These are phyloP conservation scores for Trichomycterus rosablanca DNA, from an alignment of 2,113 vertebrate species.

Conservation along the genomic window DNA sequence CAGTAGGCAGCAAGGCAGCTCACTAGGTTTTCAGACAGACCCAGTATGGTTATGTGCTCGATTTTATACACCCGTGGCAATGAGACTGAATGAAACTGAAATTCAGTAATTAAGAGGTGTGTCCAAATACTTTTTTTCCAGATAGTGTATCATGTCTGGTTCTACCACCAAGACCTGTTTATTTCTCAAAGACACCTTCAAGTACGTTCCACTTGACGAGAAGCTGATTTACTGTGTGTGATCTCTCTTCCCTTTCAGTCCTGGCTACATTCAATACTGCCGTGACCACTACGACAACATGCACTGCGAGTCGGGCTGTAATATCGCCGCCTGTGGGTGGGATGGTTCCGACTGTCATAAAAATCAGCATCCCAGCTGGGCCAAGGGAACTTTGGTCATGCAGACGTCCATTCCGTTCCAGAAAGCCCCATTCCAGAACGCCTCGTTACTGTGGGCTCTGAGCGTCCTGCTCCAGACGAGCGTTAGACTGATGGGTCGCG, in stretches of 20 bases:
- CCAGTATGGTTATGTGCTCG: too few species aligned
- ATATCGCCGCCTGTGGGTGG: slow-evolving; percentile 78
- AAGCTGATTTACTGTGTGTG: too few species aligned
- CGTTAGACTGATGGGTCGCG: slow-evolving; percentile 64
- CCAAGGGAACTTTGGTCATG: slow-evolving; percentile 66
- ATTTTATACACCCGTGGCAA: too few species aligned
- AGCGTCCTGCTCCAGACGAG: slow-evolving; percentile 70
- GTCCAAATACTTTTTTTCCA: too few species aligned
- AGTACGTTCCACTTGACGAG: too few species aligned
- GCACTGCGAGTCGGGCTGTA: slow-evolving; percentile 78
- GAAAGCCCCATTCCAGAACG: slow-evolving; percentile 52
- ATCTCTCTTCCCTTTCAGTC: slow-evolving; percentile 54
- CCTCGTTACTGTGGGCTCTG: slow-evolving; percentile 68
- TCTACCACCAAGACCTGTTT: too few species aligned
- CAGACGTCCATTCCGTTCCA: slow-evolving; percentile 58
- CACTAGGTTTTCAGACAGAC: too few species aligned
- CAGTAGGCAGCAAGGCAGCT: too few species aligned
- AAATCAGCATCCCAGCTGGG: slow-evolving; percentile 52
- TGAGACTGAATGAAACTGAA: too few species aligned
- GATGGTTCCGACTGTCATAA: slow-evolving; percentile 80
- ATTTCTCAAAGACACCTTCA: too few species aligned
- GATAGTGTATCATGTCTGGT: too few species aligned
- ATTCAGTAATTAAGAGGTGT: too few species aligned
- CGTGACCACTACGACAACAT: slow-evolving; percentile 74
- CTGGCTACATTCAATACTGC: slow-evolving; percentile 74